Evolutionary conservation across 2,113 vertebrate genomes (phyloP).

Genomic region (Coturnix japonica): DNA sequence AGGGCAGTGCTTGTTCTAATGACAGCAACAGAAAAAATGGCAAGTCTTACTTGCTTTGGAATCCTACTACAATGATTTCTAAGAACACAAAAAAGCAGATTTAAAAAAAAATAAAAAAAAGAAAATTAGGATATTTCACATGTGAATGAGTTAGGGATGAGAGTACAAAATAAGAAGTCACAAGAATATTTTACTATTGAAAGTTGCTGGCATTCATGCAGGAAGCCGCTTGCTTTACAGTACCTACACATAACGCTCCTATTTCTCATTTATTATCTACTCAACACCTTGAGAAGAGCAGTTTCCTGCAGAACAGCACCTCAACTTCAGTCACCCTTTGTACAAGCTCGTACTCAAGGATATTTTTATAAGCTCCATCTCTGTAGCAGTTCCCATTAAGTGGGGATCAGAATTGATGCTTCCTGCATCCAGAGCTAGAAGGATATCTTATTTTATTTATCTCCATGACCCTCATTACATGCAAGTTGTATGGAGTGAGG

Average conservation of each 20-base stretch:
- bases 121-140: neutral
- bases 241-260: neutral
- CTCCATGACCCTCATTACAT: accelerated
- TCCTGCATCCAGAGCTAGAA: neutral
- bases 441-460: neutral
- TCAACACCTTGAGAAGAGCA: neutral
- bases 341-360: neutral
- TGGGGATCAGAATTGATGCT: neutral
- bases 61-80: neutral
- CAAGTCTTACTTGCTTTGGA: neutral
- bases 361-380: too few relatives aligned
- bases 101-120: neutral
- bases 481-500: neutral
- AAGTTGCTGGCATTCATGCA: neutral
- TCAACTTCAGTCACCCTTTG: neutral
- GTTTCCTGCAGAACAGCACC: neutral
- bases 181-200: neutral
- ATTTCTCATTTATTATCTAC: neutral
- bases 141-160: neutral
- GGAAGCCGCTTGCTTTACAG: neutral
- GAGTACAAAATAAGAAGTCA: neutral
- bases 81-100: neutral
- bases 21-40: neutral
- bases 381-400: neutral
- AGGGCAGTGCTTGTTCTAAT: neutral